These are phyloP conservation scores for Epicampocera succincta DNA, from an alignment of 2,888 invertebrate genomes.

Conservation along the genomic window DNA sequence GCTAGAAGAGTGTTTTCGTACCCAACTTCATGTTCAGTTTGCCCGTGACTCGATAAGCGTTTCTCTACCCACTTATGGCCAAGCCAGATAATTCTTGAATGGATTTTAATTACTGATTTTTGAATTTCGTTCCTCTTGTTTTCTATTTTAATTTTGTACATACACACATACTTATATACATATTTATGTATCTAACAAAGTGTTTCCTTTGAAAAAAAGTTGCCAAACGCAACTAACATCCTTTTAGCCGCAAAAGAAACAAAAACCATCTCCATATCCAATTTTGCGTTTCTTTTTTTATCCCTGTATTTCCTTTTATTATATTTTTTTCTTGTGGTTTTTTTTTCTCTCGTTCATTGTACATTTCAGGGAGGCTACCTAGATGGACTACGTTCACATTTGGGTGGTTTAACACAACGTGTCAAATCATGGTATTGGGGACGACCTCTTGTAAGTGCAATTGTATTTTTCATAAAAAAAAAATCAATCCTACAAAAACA, in stretches of 20 bases:
- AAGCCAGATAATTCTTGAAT: too few relatives aligned
- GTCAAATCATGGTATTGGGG: slow-evolving; percentile 99
- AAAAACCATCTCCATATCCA: slow-evolving; percentile 36
- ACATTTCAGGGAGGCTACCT: slow-evolving; percentile 93
- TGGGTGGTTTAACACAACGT: slow-evolving; percentile 98
- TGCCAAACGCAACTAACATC: not conserved
- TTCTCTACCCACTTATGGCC: too few relatives aligned
- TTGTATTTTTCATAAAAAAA: slow-evolving; percentile 75
- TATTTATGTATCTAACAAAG: slow-evolving; percentile 20
- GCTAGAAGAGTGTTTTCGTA: too few relatives aligned
- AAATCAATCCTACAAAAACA: slow-evolving; percentile 44
- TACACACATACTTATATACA: slow-evolving; percentile 22
- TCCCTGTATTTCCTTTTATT: slow-evolving; percentile 48
- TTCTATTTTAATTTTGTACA: not conserved
- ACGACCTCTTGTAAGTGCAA: slow-evolving; percentile 96
- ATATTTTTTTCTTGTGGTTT: slow-evolving; percentile 71
- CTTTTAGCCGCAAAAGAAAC: slow-evolving; percentile 16
- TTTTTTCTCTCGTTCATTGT: slow-evolving; percentile 80
- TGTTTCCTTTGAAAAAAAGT: slow-evolving; percentile 36
- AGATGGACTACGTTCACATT: slow-evolving; percentile 96
- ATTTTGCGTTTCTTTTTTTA: slow-evolving; percentile 51
- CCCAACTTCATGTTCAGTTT: too few relatives aligned
- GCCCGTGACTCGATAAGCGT: too few relatives aligned
- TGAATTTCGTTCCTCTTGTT: not conserved
- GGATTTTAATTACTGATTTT: too few relatives aligned